Conservation (phyloP, 2,888 invertebrate species). For the Drosophila subquinaria region DNA sequence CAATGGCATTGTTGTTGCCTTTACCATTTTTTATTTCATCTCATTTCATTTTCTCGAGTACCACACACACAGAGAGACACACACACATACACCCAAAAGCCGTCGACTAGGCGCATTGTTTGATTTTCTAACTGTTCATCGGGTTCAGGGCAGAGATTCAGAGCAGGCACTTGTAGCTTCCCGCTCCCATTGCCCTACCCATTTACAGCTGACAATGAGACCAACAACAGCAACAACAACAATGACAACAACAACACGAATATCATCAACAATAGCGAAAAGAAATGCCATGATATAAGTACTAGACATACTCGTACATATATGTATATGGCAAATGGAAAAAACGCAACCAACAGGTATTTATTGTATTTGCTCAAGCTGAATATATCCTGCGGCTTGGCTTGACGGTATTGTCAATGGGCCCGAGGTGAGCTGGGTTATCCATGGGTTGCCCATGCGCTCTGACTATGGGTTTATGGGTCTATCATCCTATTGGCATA, state of each 20-base stretch:
- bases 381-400: conserved; percentile 80
- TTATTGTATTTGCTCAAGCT: conserved; percentile 78
- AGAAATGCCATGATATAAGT: conserved; percentile 56
- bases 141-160: conserved; percentile 25
- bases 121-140: conserved; percentile 56
- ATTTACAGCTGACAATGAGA: conserved; percentile 59
- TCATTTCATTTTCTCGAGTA: conserved; percentile 72
- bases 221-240: conserved; percentile 31
- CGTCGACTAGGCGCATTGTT: conserved; percentile 29
- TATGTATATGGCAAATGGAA: conserved; percentile 35
- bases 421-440: conserved; percentile 47
- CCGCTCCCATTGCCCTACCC: conserved; percentile 50
- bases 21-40: conserved; percentile 45
- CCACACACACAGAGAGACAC: conserved; percentile 32
- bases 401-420: conserved; percentile 75
- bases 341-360: conserved; percentile 73
- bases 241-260: conserved; percentile 24
- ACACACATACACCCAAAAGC: conserved; percentile 10
- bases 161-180: conserved; percentile 68
- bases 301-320: conserved; percentile 20
- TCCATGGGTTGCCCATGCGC: conserved; percentile 11
- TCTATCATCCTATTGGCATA: conserved; percentile 8
- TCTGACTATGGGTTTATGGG: conserved; percentile 10
- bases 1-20: conserved; percentile 54
- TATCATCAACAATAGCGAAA: conserved; percentile 65